Evolutionary conservation across 30 jellyfish, hydroid and myxozoan genomes (phyloP).

Genomic region (Morbakka virulenta): DNA sequence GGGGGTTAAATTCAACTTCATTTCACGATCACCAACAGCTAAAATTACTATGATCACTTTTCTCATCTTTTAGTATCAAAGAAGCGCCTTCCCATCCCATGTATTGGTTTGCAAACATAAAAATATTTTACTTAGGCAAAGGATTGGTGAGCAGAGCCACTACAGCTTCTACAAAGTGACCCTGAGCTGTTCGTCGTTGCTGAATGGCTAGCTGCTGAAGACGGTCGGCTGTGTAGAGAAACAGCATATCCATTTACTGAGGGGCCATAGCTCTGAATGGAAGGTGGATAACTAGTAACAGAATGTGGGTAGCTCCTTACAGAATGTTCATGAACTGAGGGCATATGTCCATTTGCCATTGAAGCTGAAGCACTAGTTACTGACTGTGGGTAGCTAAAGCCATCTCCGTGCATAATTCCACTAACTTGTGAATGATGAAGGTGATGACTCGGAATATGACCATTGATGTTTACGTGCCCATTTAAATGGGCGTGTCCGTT

Average conservation of each 20-base stretch:
- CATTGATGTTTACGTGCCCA: conserved; percentile 24
- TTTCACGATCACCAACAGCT: too few species aligned
- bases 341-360: neutral
- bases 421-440: conserved; percentile 43
- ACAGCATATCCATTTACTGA: too few species aligned
- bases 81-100: too few species aligned
- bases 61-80: too few species aligned
- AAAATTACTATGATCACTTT: too few species aligned
- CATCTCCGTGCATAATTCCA: too few species aligned
- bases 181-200: conserved; percentile 43
- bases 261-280: conserved; percentile 40
- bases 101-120: too few species aligned
- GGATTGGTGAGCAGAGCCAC: too few species aligned
- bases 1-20: too few species aligned
- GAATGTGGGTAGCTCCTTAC: conserved; percentile 40
- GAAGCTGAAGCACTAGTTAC: conserved; percentile 40
- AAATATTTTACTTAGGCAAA: too few species aligned
- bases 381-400: conserved; percentile 47
- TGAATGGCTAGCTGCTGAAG: conserved; percentile 64
- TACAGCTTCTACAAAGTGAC: conserved; percentile 48
- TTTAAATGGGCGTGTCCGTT: conserved; percentile 46
- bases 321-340: conserved; percentile 12
- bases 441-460: conserved; percentile 37
- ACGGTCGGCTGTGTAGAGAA: conserved; percentile 64
- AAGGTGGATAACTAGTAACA: conserved; percentile 52